Evolutionary conservation across 1,140 invertebrate genomes (phyloP).

Genomic region (Apolygus lucorum): DNA sequence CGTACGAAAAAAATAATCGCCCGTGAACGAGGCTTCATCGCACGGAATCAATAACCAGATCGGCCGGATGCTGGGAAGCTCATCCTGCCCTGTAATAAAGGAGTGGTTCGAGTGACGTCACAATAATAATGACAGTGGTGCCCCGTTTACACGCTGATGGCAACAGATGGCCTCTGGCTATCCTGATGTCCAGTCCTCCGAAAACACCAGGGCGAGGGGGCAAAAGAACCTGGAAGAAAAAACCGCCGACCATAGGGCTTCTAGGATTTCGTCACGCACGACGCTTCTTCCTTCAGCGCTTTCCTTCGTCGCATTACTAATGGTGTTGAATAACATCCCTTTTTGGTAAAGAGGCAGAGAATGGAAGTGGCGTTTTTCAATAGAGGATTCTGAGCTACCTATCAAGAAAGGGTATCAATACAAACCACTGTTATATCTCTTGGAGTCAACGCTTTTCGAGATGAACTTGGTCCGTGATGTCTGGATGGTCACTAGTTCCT

Average conservation of each 20-base stretch:
- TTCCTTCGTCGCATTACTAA: neutral
- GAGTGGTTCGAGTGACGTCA: neutral
- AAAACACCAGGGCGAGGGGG: neutral
- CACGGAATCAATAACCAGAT: neutral
- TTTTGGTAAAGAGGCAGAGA: neutral
- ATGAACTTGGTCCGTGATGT: too few relatives aligned
- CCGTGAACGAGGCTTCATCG: too few relatives aligned
- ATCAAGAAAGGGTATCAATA: too few relatives aligned
- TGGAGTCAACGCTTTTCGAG: too few relatives aligned
- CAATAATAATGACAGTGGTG: neutral
- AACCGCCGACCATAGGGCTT: neutral
- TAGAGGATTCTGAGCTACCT: too few relatives aligned
- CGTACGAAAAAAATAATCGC: too few relatives aligned
- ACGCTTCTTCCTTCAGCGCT: neutral
- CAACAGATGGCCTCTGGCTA: neutral
- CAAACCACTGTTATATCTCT: too few relatives aligned
- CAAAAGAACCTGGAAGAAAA: neutral
- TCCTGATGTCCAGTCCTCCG: neutral
- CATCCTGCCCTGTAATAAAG: neutral
- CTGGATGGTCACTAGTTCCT: too few relatives aligned
- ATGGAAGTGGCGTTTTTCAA: too few relatives aligned
- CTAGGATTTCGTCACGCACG: neutral
- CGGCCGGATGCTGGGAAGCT: neutral
- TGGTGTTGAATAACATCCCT: neutral
- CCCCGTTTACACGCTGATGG: neutral